phyloP scores from a whole-genome alignment of 2,113 vertebrate genomes.

The Elaphurus davidianus region DNA sequence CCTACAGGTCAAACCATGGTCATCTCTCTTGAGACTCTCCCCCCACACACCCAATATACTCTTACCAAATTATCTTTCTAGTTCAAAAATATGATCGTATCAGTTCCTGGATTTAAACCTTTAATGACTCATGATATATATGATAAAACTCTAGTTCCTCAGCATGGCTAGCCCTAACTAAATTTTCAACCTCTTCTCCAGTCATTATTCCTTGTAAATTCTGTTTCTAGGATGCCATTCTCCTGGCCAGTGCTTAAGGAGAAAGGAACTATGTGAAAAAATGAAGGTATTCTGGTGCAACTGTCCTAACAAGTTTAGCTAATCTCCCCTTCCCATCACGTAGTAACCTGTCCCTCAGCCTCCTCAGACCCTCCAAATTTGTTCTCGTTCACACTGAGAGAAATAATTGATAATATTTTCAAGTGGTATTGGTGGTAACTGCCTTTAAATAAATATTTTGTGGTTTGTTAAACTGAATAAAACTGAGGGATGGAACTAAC shows the following conservation, averaged over 20 bases:
- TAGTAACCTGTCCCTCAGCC: background rate
- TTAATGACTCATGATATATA: background rate
- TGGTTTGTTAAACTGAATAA: background rate
- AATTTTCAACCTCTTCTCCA: background rate
- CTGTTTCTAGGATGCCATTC: background rate
- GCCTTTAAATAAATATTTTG: background rate
- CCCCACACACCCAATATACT: background rate
- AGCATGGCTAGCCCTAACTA: background rate
- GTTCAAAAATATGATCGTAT: background rate
- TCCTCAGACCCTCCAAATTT: background rate
- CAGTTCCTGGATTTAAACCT: background rate
- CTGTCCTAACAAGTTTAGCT: background rate
- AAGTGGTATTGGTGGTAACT: background rate
- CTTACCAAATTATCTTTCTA: background rate
- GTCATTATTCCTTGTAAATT: background rate
- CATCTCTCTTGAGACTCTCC: background rate
- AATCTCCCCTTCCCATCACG: accelerated
- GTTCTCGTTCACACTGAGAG: background rate
- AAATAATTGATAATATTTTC: background rate
- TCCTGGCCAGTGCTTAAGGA: background rate
- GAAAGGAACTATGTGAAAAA: background rate
- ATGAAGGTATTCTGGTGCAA: background rate
- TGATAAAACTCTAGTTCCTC: background rate
- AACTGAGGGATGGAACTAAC: background rate
- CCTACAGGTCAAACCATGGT: background rate